phyloP scores from a whole-genome alignment of 2,113 vertebrate species.

The Eclectus roratus region DNA sequence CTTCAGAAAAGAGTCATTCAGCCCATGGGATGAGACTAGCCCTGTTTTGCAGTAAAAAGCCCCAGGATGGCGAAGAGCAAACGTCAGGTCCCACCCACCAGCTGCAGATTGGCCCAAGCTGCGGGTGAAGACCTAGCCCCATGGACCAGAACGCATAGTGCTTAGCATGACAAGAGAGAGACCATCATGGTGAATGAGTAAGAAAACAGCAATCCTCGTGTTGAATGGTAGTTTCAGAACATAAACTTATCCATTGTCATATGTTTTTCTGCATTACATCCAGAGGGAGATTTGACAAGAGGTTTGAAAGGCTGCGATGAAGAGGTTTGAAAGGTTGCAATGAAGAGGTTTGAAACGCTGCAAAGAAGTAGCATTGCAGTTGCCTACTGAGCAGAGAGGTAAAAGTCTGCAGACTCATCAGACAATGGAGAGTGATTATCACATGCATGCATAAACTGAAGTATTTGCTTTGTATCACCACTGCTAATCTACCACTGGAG shows the following conservation, averaged over 20 bases:
- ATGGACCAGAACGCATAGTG: fast-evolving
- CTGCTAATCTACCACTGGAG: neutral
- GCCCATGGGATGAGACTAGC: fast-evolving
- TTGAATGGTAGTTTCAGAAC: neutral
- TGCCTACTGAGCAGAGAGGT: neutral
- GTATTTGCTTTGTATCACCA: neutral
- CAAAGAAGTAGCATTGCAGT: neutral
- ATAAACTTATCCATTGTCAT: neutral
- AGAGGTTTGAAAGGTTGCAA: neutral
- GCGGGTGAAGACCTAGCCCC: neutral
- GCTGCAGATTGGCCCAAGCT: neutral
- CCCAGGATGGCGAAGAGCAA: fast-evolving
- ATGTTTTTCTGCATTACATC: fast-evolving
- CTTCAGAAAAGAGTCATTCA: neutral
- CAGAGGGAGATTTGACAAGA: neutral
- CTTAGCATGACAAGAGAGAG: neutral
- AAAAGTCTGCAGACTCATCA: neutral
- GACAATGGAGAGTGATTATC: neutral
- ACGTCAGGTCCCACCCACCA: too few species aligned
- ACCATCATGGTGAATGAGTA: fast-evolving
- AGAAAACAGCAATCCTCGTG: fast-evolving
- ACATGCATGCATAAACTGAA: neutral
- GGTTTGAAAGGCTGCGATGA: neutral
- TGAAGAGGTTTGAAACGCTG: neutral
- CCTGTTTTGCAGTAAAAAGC: neutral